phyloP scores from a whole-genome alignment of 2,888 invertebrate genomes.

The Drosophila recens region DNA sequence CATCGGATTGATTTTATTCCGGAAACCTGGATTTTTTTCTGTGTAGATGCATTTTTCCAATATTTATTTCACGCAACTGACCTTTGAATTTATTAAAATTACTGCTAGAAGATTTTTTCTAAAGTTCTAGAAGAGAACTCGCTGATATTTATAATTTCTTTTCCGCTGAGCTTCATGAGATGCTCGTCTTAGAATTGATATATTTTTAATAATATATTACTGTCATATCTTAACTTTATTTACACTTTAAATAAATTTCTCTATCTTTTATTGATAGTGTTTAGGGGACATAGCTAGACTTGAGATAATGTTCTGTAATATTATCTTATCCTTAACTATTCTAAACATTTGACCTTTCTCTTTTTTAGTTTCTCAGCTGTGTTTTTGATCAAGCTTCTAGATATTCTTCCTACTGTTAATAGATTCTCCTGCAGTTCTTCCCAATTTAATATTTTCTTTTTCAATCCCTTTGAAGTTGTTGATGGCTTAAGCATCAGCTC shows the following conservation, averaged over 20 bases:
- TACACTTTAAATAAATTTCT: neutral
- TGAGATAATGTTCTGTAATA: neutral
- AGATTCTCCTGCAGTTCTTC: neutral
- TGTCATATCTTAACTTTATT: neutral
- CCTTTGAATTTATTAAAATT: neutral
- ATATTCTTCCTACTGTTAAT: neutral
- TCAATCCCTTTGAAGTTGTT: neutral
- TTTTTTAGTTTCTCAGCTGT: neutral
- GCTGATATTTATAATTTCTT: neutral
- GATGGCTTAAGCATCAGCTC: neutral
- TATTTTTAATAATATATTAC: neutral
- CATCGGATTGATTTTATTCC: no score
- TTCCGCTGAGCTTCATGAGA: neutral
- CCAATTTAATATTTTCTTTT: neutral
- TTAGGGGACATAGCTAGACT: neutral
- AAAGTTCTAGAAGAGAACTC: neutral
- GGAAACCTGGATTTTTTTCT: no score
- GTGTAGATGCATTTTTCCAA: neutral
- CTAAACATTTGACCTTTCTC: neutral
- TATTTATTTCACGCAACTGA: neutral
- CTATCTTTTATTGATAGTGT: neutral
- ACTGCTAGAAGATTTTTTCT: neutral
- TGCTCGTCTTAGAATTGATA: neutral
- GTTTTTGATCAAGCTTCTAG: neutral
- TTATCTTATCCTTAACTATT: no score